These are phyloP conservation scores for Hydractinia symbiolongicarpus DNA, from an alignment of 30 jellyfish, hydroid and myxozoan genomes.

Conservation along the genomic window DNA sequence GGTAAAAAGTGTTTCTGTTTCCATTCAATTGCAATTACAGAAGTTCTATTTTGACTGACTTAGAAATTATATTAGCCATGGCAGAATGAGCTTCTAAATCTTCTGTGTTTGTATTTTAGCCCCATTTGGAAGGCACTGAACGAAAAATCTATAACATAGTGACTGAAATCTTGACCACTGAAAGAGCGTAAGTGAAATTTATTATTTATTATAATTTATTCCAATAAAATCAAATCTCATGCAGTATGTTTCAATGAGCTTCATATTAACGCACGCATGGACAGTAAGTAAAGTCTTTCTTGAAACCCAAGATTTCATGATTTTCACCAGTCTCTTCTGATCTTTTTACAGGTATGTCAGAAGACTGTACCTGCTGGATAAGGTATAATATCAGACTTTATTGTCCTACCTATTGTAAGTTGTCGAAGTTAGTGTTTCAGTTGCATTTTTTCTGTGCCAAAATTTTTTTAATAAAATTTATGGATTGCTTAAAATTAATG, in stretches of 20 bases:
- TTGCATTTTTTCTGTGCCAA: background rate
- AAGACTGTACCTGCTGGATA: slow-evolving; percentile 71
- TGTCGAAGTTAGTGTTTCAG: background rate
- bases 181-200: slow-evolving; percentile 78
- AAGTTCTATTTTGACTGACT: background rate
- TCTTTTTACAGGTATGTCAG: slow-evolving; percentile 62
- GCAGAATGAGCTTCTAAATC: background rate
- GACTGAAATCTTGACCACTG: slow-evolving; percentile 87
- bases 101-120: slow-evolving; percentile 15
- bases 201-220: no score
- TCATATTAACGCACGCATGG: no score
- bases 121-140: slow-evolving; percentile 50
- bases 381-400: slow-evolving; percentile 20
- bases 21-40: background rate
- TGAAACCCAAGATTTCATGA: background rate
- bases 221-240: no score
- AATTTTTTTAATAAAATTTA: background rate
- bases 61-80: background rate
- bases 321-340: background rate
- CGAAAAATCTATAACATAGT: slow-evolving; percentile 77
- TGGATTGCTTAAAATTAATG: no score
- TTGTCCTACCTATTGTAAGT: background rate
- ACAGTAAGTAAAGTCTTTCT: no score
- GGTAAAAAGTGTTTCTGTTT: background rate
- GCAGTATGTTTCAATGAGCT: no score